Base-by-base conservation (phyloP, 2,113 vertebrate genomes). In the Dicerorhinus sumatrensis region DNA sequence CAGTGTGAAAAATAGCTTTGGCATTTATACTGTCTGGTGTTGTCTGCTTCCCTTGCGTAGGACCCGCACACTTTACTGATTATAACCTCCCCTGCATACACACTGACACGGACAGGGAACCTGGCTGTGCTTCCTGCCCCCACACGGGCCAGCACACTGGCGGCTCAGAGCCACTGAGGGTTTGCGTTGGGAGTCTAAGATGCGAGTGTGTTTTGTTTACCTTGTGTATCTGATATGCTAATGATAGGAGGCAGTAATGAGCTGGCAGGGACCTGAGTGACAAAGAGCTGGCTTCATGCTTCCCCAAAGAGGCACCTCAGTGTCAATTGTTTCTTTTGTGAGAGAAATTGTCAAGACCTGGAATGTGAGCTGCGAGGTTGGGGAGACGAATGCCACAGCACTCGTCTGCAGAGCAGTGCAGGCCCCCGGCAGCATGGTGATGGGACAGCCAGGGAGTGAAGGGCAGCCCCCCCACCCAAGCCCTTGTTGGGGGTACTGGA, bases 211-310 rank as follows among this genome's bases (percentile, higher is more conserved):
- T 97, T 94, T 93, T 97, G 96, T 98, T 96, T 98, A 95, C 97
- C 95, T 97, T 1, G 0, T 60, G 95, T 58, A 91, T 94, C 91
- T 97, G 94, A 97, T 97, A 96, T 97, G 96, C 87, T 97, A 97
- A 98, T 95, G 89, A 96, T 73, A 86, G 62, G 94, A 93, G 95
- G 79, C 51, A 12, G 46, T 91, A 92, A 98, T 75, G 98, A 96
- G 95, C 89, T 87, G 80, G 84, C 93, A 92, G 94, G 88, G 85
- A 94, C 95, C 91, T 85, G 94, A 77, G 95, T 97, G 94, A 92
- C 97, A 96, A 92, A 94, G 95, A 97, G 91, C 93, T 86, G 83
- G 42, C 96, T 97, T 86, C 91, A 62, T 96, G 93, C 93, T 96
- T 97, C 93, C 96, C 82, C 56, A 79, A 25, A 96, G 93, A 93